These are phyloP conservation scores for Acanthiza pusilla DNA, from an alignment of 2,797 vertebrate genomes.

Conservation along the genomic window DNA sequence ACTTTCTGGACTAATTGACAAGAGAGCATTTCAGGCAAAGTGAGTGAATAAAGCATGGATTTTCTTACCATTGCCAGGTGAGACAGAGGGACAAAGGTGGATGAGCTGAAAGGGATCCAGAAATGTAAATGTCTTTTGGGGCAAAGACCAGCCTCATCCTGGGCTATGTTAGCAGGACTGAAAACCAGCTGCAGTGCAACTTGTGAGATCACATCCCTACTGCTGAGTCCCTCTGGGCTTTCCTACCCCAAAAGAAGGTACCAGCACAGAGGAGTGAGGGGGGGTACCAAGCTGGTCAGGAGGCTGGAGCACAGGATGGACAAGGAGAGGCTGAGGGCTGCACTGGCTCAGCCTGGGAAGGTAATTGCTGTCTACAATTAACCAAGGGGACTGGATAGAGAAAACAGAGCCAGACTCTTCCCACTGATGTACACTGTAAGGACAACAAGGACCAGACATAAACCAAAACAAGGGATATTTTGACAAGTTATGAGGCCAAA, in stretches of 20 bases:
- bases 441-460: background rate
- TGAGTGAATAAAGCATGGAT: background rate
- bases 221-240: background rate
- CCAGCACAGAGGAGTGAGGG: background rate
- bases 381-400: too few relatives aligned
- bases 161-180: background rate
- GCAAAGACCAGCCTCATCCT: background rate
- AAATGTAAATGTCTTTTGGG: too few relatives aligned
- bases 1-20: background rate
- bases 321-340: background rate
- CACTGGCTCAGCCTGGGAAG: background rate
- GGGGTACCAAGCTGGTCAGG: background rate
- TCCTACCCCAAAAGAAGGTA: background rate
- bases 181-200: background rate
- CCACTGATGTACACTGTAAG: background rate
- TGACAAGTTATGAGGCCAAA: background rate
- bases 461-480: background rate
- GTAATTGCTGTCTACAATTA: background rate
- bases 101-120: background rate
- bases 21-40: background rate
- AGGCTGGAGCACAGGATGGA: background rate
- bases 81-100: background rate
- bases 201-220: background rate
- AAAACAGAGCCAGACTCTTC: background rate
- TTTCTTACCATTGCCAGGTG: background rate